Base-by-base conservation (phyloP, 1,140 invertebrate genomes). In the Phenacoccus solenopsis region DNA sequence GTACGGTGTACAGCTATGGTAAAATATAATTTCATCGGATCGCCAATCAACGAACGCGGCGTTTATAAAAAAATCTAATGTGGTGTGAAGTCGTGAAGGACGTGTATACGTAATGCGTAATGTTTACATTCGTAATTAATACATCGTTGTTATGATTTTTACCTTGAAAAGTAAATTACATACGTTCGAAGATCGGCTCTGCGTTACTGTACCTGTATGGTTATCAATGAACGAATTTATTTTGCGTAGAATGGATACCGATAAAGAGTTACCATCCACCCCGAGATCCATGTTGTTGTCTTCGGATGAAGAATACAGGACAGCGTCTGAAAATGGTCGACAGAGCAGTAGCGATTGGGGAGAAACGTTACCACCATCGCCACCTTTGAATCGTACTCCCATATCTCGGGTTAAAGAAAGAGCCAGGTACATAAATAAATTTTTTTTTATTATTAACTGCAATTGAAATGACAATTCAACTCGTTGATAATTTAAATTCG, bases 291-390 rank as follows among this genome's bases (percentile, higher is more conserved):
- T 75, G 4, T 81, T 90, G 7, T 89, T 91, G 72, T 91, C 90
- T 0, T 91, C 88, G 0, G 89, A 92, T 73, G 90, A 93, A 76
- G 90, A 92, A 75, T 92, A 91, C 72, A 82, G 88, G 74, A 92
- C 90, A 0, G 90, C 90, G 2, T 92, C 90, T 0, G 89, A 90
- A 78, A 88, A 80, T 61, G 80, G 81, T 4, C 75, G 81, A 27
- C 74, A 79, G 3, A 77, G 78, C 27, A 82, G 80, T 69, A 78
- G 77, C n/a, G 81, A 80, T 71, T 82, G 80, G 80, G 74, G 78
- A n/a, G 75, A 76, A 27, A 76, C 78, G 69, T 81, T 89, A 22
- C 89, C 90, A 1, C 87, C 89, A 0, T 91, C 90, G 1, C 89
- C 90, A 0, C 84, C 87, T 10, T 78, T 87, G 1, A 85, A 84